Evolutionary conservation across 2,888 invertebrate genomes (phyloP), one percentile per base, ranked within the genome.

Genomic region (Drosophila aldrichi): DNA sequence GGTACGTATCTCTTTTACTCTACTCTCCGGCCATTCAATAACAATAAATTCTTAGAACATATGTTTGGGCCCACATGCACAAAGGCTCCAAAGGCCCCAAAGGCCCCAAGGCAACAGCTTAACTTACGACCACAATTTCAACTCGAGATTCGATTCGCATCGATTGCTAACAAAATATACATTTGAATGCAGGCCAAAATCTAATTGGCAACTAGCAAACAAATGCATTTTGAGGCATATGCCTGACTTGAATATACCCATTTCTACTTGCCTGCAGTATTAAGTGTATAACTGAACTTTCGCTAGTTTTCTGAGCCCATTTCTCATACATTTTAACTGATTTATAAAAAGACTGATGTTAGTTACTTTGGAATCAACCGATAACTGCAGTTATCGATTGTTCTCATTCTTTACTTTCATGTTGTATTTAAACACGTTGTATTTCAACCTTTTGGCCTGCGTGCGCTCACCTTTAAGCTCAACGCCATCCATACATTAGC

Each of bases 11-110:
- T 34, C 14, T 20, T 49, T 20, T 7, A 14, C 18, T 34, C 49
- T 3, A 18, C 32, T 34, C 20, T 16, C 32, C 20, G 32, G 58
- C 64, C 66, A 52, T 55, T 71, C 76, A 76, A 79, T 79, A 68
- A 68, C 80, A 76, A 79, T 79, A 80, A 79, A 79, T 79, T 79
- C 63, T 48, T 40, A 56, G 51, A 79, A 76, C 76, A 70, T 73
- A 79, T 77, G 80, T 46, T 62, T 62, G 56, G 57, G 57, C 69
- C 32, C 73, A 65, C 25, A 43, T 58, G 74, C 74, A 49, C 71
- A 70, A 69, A 74, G 29, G 29, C 29, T 7, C 54, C 64, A 43
- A 52, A 43, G 29, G 29, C 29, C 29, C 54, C 64, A 43, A 52
- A 43, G 38, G 52, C 52, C 73, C 36, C 32, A 41, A 63, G 58